phyloP scores from a whole-genome alignment of 2,797 vertebrate species.

The Scyliorhinus canicula region DNA sequence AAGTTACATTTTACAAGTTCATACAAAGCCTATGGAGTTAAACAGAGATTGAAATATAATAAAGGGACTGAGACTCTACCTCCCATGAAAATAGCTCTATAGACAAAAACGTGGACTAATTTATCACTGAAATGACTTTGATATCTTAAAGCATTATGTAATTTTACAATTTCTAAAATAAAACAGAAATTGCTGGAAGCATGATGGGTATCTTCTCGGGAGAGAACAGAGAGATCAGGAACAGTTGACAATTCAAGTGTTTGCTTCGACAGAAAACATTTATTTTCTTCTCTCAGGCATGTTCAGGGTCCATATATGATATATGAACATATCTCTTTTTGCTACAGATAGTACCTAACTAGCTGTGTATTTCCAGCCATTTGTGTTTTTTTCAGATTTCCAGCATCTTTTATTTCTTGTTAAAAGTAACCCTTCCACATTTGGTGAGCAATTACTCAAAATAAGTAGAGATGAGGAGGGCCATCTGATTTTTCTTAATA shows the following conservation, averaged over 20 bases:
- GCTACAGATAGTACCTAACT: not conserved
- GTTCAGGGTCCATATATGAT: not conserved
- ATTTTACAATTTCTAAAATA: not conserved
- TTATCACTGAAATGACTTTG: not conserved
- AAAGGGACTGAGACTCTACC: not conserved
- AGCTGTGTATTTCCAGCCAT: not conserved
- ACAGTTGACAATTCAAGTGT: not conserved
- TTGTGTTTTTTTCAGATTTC: not conserved
- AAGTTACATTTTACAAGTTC: constrained; percentile 93
- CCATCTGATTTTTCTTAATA: not conserved
- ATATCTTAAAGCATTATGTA: not conserved
- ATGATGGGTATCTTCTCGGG: not conserved
- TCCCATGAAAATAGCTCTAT: not conserved
- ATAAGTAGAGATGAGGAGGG: not conserved
- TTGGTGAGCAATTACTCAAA: not conserved
- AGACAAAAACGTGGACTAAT: not conserved
- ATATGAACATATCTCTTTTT: not conserved
- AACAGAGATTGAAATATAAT: constrained; percentile 15
- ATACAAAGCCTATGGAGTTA: constrained; percentile 71
- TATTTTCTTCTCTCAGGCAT: not conserved
- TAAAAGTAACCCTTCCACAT: not conserved
- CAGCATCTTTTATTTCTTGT: not conserved
- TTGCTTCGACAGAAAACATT: not conserved
- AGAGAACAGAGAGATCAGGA: not conserved
- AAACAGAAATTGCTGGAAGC: not conserved